Evolutionary conservation across 1,140 invertebrate genomes (phyloP).

Genomic region (Charaxes varanes): DNA sequence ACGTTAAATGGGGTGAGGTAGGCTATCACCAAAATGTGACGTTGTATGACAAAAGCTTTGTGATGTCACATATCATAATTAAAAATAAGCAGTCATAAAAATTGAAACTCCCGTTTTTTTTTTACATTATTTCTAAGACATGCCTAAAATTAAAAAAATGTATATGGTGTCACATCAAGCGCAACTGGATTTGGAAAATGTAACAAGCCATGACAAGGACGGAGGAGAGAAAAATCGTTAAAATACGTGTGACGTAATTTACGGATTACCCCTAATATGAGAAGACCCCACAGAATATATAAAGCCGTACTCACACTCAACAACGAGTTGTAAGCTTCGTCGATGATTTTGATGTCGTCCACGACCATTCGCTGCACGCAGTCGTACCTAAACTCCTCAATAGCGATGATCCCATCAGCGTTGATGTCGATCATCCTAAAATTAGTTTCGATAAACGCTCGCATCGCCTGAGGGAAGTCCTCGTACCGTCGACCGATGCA

Average conservation of each 20-base stretch:
- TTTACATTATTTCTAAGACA: neutral
- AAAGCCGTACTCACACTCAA: slow-evolving; percentile 78
- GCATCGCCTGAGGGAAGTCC: slow-evolving; percentile 88
- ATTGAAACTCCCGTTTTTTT: slow-evolving; percentile 1
- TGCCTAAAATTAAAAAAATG: no score
- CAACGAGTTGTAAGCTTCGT: slow-evolving; percentile 85
- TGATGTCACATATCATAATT: no score
- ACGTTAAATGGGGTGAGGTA: no score
- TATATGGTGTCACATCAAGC: no score
- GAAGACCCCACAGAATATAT: neutral
- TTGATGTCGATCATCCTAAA: slow-evolving; percentile 88
- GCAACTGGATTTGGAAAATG: no score
- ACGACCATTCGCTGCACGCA: slow-evolving; percentile 86
- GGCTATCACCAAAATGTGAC: no score
- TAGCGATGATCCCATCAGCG: slow-evolving; percentile 83
- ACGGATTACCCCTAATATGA: no score
- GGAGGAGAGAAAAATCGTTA: no score
- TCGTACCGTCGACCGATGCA: slow-evolving; percentile 85
- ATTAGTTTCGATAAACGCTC: slow-evolving; percentile 87
- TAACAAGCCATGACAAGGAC: no score
- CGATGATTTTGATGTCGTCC: slow-evolving; percentile 82
- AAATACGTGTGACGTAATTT: no score
- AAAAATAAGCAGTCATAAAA: neutral
- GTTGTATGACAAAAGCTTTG: no score
- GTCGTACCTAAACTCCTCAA: slow-evolving; percentile 88